phyloP scores from a whole-genome alignment of 2,797 vertebrate species.

The Mormyrops attenuatus region DNA sequence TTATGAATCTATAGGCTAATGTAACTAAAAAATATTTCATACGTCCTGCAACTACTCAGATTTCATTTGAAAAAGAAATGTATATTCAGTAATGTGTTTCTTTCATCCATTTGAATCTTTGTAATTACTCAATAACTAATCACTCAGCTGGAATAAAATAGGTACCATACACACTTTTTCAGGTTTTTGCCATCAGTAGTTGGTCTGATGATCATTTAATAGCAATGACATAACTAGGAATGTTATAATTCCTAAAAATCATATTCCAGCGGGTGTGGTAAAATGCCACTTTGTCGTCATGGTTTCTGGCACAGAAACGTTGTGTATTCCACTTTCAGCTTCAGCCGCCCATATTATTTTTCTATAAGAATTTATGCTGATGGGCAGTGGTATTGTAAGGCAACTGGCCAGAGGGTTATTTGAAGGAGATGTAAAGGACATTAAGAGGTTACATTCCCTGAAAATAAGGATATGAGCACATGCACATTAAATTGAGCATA shows the following conservation, averaged over 20 bases:
- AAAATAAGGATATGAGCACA: neutral
- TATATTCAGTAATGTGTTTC: neutral
- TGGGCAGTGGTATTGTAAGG: neutral
- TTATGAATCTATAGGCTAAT: neutral
- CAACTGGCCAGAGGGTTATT: neutral
- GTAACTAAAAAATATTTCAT: neutral
- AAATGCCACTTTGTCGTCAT: neutral
- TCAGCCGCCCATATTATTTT: neutral
- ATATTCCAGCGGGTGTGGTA: neutral
- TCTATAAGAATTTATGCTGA: neutral
- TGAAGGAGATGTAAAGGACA: neutral
- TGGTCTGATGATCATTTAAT: neutral
- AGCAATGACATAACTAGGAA: neutral
- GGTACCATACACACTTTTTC: neutral
- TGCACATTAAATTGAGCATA: neutral
- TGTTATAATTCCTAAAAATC: neutral
- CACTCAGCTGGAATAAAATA: neutral
- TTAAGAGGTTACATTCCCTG: neutral
- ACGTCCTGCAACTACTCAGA: neutral
- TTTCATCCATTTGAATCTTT: neutral
- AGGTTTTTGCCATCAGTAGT: neutral
- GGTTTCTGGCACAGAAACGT: neutral
- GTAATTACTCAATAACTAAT: neutral
- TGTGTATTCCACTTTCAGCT: neutral
- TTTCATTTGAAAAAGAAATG: neutral